These are phyloP conservation scores for Carcina quercana DNA, from an alignment of 2,888 invertebrate genomes.

Conservation along the genomic window DNA sequence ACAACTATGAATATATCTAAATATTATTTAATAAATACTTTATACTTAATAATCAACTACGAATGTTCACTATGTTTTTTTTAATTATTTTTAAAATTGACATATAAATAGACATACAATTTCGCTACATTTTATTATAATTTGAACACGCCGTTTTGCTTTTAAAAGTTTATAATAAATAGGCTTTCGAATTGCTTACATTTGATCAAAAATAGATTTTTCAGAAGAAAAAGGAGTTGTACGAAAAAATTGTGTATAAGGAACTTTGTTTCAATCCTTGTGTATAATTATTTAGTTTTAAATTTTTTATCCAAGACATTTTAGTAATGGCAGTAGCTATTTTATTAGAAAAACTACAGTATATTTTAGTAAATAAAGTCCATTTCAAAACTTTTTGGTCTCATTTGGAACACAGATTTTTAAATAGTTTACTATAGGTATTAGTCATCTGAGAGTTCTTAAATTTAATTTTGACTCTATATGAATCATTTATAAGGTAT, in stretches of 20 bases:
- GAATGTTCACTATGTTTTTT: constrained; percentile 31
- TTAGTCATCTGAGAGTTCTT: constrained; percentile 2
- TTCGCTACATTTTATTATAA: constrained; percentile 8
- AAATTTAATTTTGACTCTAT: too few species aligned
- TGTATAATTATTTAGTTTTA: background rate
- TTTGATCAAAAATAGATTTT: constrained; percentile 2
- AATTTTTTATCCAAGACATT: background rate
- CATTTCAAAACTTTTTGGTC: constrained; percentile 28
- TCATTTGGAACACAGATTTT: constrained; percentile 30
- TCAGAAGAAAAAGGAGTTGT: background rate
- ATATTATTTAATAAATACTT: constrained; percentile 13
- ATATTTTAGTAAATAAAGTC: constrained; percentile 24
- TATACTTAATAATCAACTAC: constrained; percentile 27
- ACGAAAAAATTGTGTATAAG: too few species aligned
- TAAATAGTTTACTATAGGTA: constrained; percentile 9
- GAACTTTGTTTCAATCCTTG: too few species aligned
- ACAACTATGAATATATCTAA: constrained; percentile 19
- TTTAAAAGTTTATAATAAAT: constrained; percentile 1
- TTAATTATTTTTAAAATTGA: constrained; percentile 23
- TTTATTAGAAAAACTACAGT: constrained; percentile 38
- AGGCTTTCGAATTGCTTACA: background rate
- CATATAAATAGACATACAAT: constrained; percentile 22
- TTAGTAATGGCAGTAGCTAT: constrained; percentile 6
- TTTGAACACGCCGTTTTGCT: constrained; percentile 23
- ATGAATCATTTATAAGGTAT: background rate